A percentile compares a stretch with the other conserved stretches of the same genome.
Evolutionary conservation across 1,140 invertebrate species (phyloP).

Genomic region (Leptinotarsa undecemlineata): DNA sequence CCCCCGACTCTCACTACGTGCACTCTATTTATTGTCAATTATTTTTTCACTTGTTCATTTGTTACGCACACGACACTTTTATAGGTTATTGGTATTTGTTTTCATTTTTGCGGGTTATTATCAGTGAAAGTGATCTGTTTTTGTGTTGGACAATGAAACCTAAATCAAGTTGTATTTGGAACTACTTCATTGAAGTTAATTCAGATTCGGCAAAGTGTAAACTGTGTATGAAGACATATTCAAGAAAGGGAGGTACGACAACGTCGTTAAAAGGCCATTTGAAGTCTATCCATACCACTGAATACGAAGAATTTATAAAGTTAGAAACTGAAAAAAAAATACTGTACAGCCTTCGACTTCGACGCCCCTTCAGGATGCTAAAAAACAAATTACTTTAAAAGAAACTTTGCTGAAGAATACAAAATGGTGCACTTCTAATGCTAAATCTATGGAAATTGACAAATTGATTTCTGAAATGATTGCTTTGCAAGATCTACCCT

Average conservation of each 20-base stretch:
- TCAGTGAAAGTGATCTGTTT: neutral
- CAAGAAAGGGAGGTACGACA: slow-evolving; percentile 2
- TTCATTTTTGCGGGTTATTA: neutral
- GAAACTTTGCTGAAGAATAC: too few species aligned
- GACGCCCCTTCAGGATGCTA: too few species aligned
- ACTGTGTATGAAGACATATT: slow-evolving; percentile 8
- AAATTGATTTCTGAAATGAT: neutral
- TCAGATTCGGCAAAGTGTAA: slow-evolving; percentile 7
- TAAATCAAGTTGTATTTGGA: neutral
- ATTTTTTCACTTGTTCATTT: neutral
- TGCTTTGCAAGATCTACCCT: slow-evolving; percentile 9
- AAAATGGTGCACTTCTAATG: too few species aligned
- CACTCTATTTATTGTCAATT: slow-evolving; percentile 8
- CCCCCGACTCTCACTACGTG: slow-evolving; percentile 4
- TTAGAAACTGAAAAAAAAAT: slow-evolving; percentile 3
- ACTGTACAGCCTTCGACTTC: too few species aligned
- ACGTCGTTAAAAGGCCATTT: slow-evolving; percentile 8
- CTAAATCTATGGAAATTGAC: slow-evolving; percentile 3
- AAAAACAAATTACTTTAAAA: too few species aligned
- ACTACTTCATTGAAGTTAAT: too few species aligned
- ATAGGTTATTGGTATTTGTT: slow-evolving; percentile 2
- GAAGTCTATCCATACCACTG: slow-evolving; percentile 7
- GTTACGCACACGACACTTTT: neutral
- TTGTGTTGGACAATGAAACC: slow-evolving; percentile 9
- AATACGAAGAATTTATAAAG: slow-evolving; percentile 8